Evolutionary conservation across 1,140 invertebrate genomes (phyloP), one percentile per base, ranked within the genome.

Genomic region (Solenopsis invicta): DNA sequence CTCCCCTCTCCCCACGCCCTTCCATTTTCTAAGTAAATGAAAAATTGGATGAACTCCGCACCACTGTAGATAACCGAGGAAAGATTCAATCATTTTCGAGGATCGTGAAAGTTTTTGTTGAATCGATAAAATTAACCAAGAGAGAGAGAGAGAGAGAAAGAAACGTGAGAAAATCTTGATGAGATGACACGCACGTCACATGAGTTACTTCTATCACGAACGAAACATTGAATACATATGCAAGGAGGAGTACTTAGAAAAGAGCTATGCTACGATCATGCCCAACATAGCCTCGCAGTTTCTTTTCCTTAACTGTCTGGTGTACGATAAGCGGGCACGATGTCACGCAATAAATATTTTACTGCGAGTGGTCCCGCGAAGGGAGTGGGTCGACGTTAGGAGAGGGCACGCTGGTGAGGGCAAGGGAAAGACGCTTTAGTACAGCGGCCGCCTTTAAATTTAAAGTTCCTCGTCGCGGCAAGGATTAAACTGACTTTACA

Each of bases 401-500:
- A 8, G 41, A 41, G 41, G 41, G 2, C 18, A 64, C 29, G 61
- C 13, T 13, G 5, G 41, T 12, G 29, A 67, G 37, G 10, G 21
- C 75, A 18, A 59, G 75, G 16, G 18, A 8, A 21, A 18, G 24
- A 80, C 64, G 64, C 56, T 81, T 81, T 66, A 82, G 85, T 82
- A 61, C 64, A 52, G 16, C 72, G 56, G 56, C 69, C 56, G 87
- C 87, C 74, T 88, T 88, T 90, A 89, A 92, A 90, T 93, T 92
- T 89, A 84, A 92, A 91, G 82, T 89, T 89, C 89, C 59, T 78
- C 87, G 82, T 59, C 81, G 45, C 41, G 74, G 72, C 69, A 50
- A 69, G 84, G 92, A 93, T 93, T 92, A 93, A 91, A 90, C 89
- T 69, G 87, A 91, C 84, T 91, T 91, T 89, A 80, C 88, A 92